Evolutionary conservation across 1,140 invertebrate genomes (phyloP).

Genomic region (Hyposmocoma kahamanoa): DNA sequence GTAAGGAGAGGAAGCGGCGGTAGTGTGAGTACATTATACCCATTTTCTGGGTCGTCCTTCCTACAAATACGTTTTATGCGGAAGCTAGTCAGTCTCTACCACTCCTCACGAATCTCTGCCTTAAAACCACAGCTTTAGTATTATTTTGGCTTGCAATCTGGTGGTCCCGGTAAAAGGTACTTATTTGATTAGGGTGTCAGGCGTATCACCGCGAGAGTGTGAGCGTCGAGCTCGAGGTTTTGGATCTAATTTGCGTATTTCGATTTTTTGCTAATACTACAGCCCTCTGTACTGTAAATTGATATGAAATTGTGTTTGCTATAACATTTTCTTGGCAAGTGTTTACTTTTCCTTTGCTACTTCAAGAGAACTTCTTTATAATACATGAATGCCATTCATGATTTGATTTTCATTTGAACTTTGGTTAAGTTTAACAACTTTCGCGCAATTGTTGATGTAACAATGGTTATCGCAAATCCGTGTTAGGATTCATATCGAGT

Average conservation of each 20-base stretch:
- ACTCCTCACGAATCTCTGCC: slow-evolving; percentile 25
- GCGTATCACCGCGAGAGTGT: slow-evolving; percentile 68
- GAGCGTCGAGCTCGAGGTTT: slow-evolving; percentile 60
- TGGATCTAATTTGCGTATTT: slow-evolving; percentile 68
- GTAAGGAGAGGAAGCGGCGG: slow-evolving; percentile 60
- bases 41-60: slow-evolving; percentile 74
- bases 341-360: too few relatives aligned
- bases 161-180: slow-evolving; percentile 65
- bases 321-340: too few relatives aligned
- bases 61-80: slow-evolving; percentile 73
- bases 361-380: too few relatives aligned
- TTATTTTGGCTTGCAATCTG: slow-evolving; percentile 15
- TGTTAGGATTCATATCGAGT: slow-evolving; percentile 52
- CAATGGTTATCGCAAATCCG: slow-evolving; percentile 29
- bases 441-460: slow-evolving; percentile 7
- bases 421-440: neutral
- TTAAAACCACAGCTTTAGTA: slow-evolving; percentile 21
- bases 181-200: slow-evolving; percentile 74
- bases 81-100: slow-evolving; percentile 57
- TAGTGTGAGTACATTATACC: slow-evolving; percentile 73
- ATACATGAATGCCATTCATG: too few relatives aligned
- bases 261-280: slow-evolving; percentile 49
- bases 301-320: slow-evolving; percentile 39
- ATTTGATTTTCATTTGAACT: slow-evolving; percentile 3
- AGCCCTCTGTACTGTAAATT: slow-evolving; percentile 27